Conservation (phyloP, 1,140 invertebrate genomes). For the roundworm (Caenorhabditis elegans) region WBcel235 BX284605.5:10906501-10907000, state of each 20-base stretch:
- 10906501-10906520: not conserved
- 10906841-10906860: not conserved
- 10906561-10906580: not conserved
- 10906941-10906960: slow-evolving; percentile 1
- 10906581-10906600: not conserved
- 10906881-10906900: not conserved
- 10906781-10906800: not conserved
- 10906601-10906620: not conserved
- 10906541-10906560: not conserved
- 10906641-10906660: no score
- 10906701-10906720: not conserved
- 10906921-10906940: no score
- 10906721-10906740: not conserved
- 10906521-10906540: slow-evolving; percentile 2
- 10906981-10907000: not conserved
- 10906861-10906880: not conserved
- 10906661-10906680: not conserved
- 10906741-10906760: not conserved
- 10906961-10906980: slow-evolving; percentile 19
- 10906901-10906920: not conserved
- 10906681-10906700: not conserved
- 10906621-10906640: not conserved
- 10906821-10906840: not conserved
- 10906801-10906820: no score
- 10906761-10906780: not conserved